phyloP scores from a whole-genome alignment of 2,888 invertebrate species.

The Pharmacophagus antenor region DNA sequence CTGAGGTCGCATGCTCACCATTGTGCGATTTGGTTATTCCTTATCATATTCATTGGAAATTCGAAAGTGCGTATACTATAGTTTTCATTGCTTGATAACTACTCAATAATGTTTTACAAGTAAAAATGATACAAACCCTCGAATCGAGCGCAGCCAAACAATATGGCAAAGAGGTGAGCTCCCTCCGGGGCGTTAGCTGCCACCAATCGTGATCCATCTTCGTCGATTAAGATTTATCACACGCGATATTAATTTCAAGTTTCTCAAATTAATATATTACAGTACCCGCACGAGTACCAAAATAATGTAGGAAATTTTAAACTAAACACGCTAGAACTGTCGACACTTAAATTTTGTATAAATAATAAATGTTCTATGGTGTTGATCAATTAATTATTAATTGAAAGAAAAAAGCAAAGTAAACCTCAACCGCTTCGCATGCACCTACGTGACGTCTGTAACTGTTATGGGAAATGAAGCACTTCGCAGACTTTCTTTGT shows the following conservation, averaged over 20 bases:
- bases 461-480: background rate
- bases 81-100: background rate
- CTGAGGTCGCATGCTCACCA: too few species aligned
- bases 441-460: background rate
- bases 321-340: background rate
- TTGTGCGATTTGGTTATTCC: too few species aligned
- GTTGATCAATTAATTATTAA: background rate
- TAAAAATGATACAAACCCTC: slow-evolving; percentile 69
- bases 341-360: background rate
- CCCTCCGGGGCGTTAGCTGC: slow-evolving; percentile 71
- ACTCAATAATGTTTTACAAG: background rate
- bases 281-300: too few species aligned
- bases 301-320: too few species aligned
- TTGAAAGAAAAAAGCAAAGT: background rate
- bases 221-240: background rate
- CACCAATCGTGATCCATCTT: slow-evolving; percentile 75
- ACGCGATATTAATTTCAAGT: background rate
- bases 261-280: background rate
- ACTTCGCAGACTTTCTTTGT: background rate
- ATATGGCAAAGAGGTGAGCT: slow-evolving; percentile 73
- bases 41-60: too few species aligned
- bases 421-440: background rate
- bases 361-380: background rate
- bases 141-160: slow-evolving; percentile 81
- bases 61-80: background rate